A percentile compares a stretch with the other conserved stretches of the same genome.
Conservation (phyloP, 2,113 vertebrate species). For the Passer montanus region DNA sequence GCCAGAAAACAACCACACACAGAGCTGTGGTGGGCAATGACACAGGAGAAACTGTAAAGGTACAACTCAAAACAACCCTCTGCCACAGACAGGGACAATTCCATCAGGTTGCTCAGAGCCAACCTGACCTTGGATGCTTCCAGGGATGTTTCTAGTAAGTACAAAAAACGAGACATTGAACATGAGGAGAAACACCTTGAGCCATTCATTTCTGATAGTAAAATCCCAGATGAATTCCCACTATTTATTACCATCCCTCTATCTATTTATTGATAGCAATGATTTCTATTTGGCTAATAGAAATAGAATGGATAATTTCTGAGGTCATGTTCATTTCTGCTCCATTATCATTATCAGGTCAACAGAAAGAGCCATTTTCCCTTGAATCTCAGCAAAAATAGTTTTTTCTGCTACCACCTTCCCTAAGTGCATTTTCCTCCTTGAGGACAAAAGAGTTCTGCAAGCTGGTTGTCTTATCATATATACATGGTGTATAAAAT, state of each 20-base stretch:
- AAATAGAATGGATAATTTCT: background rate
- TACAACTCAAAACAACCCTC: background rate
- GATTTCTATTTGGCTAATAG: background rate
- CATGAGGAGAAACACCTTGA: background rate
- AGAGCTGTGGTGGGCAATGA: background rate
- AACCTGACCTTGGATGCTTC: background rate
- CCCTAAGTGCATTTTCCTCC: background rate
- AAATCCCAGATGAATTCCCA: background rate
- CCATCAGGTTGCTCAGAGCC: background rate
- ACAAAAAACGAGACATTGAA: background rate
- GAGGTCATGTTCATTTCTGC: background rate
- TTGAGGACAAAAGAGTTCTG: background rate
- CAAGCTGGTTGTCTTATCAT: background rate
- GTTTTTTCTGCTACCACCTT: background rate
- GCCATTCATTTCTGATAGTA: background rate
- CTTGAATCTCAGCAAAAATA: background rate
- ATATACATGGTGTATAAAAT: background rate
- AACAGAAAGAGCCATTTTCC: background rate
- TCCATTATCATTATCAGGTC: background rate
- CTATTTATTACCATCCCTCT: background rate
- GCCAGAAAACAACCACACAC: background rate
- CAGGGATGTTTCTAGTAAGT: background rate
- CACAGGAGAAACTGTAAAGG: background rate
- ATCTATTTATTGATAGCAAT: background rate
- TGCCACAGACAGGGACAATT: background rate